Evolutionary conservation across 1,140 invertebrate genomes (phyloP).

Genomic region (Hesperophylax magnus): DNA sequence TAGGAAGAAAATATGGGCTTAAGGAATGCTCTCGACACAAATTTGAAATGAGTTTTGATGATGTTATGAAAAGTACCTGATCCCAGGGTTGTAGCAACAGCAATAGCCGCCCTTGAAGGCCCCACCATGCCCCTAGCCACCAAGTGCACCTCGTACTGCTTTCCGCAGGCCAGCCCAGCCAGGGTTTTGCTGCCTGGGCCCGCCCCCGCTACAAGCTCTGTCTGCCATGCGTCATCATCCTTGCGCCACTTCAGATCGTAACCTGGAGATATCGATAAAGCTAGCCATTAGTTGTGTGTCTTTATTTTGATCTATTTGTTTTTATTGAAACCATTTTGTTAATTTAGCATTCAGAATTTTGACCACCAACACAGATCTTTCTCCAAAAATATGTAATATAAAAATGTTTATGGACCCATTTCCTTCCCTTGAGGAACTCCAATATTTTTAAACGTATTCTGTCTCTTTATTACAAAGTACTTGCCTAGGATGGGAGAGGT

Average conservation of each 20-base stretch:
- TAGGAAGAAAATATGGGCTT: no score
- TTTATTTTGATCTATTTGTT: no score
- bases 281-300: no score
- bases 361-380: no score
- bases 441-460: no score
- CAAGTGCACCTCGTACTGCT: conserved; percentile 44
- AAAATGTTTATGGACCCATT: no score
- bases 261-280: conserved; percentile 13
- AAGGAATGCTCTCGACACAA: no score
- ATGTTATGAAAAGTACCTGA: conserved; percentile 39
- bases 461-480: background rate
- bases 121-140: conserved; percentile 47
- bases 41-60: no score
- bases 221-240: conserved; percentile 42
- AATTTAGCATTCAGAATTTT: no score
- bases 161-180: conserved; percentile 45
- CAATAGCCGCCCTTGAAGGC: conserved; percentile 46
- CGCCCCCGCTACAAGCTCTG: conserved; percentile 39
- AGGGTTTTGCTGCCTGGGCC: conserved; percentile 36
- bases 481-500: conserved; percentile 38
- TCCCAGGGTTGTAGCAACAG: conserved; percentile 42
- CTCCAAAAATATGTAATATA: no score
- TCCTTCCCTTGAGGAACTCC: no score
- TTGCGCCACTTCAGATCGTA: conserved; percentile 50
- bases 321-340: no score